Evolutionary conservation across 2,888 invertebrate species (phyloP), one percentile per base, ranked within the genome.

Genomic region (Apocheima hispidaria): DNA sequence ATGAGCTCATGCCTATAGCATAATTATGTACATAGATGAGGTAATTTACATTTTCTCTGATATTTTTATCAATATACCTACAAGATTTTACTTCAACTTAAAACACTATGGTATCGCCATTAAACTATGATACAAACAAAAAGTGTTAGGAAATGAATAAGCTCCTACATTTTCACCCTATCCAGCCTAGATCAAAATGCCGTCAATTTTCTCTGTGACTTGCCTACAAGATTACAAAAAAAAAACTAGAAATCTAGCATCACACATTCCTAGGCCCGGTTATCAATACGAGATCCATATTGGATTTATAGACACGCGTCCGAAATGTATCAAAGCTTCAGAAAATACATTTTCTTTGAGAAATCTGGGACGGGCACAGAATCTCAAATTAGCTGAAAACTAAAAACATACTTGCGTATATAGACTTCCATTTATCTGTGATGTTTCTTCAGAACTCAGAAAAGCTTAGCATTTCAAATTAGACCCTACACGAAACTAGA

Each of bases 301-400:
- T 65, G 57, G 46, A 60, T 66, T 62, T 66, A 60, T 54, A 40
- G 62, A 57, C 59, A 64, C 59, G 53, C 60, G 36, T 60, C 40
- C 44, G 40, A 23, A 51, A 55, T 35, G 51, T 51, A 50, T 57
- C 41, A 41, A 21, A 16, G 44, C 30, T 55, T 40, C 43, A 35
- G 26, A 59, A 52, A 50, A 61, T 48, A 51, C 26, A 33, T 33
- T 52, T 53, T 54, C 21, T 23, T 28, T 38, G 33, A 50, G 59
- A 56, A 59, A 48, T 58, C 43, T 21, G 14, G 33, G n/a, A 49
- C 56, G 52, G 36, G 48, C 16, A 28, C 36, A 41, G 61, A 57
- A 62, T 62, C 43, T 21, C 52, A 62, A 62, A 57, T 57, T 57
- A 57, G 36, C 9, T 38, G 16, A n/a, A 20, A 54, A 36, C 35